Conservation (phyloP, 2,113 vertebrate genomes). For the Eleginops maclovinus region DNA sequence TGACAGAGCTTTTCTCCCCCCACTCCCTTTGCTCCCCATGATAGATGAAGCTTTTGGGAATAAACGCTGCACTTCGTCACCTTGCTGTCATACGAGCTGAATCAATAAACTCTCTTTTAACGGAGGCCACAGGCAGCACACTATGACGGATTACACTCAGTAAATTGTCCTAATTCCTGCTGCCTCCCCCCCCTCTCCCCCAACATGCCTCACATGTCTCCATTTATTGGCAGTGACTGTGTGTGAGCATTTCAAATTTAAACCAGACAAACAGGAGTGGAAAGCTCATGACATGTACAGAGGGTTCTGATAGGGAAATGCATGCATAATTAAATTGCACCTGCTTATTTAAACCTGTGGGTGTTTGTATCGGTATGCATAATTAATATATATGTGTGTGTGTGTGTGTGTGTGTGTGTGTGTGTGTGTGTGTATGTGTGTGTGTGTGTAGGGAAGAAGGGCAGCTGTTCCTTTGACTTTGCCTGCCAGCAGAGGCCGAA, state of each 20-base stretch:
- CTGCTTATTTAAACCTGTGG: constrained; percentile 11
- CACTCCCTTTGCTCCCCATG: constrained; percentile 7
- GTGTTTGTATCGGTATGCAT: constrained; percentile 30
- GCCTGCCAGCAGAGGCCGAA: constrained; percentile 20
- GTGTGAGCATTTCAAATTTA: background rate
- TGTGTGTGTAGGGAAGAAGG: background rate
- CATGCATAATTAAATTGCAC: background rate
- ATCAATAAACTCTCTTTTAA: constrained; percentile 32
- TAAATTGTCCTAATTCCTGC: constrained; percentile 18
- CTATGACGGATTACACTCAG: constrained; percentile 21
- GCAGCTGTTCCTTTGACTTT: constrained; percentile 35
- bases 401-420: background rate
- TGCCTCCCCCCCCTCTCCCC: background rate
- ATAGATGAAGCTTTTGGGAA: constrained; percentile 39
- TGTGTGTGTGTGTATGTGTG: background rate
- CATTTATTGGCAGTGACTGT: background rate
- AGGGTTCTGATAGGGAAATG: background rate
- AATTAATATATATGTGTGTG: constrained; percentile 21
- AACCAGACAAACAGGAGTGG: constrained; percentile 8
- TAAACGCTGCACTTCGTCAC: constrained; percentile 30
- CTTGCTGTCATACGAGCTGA: constrained; percentile 31
- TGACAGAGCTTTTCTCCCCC: background rate
- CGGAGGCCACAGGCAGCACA: background rate
- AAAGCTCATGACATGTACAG: background rate
- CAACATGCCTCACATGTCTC: background rate